Evolutionary conservation across 2,888 invertebrate species (phyloP).

Genomic region (Dorcus hopei): DNA sequence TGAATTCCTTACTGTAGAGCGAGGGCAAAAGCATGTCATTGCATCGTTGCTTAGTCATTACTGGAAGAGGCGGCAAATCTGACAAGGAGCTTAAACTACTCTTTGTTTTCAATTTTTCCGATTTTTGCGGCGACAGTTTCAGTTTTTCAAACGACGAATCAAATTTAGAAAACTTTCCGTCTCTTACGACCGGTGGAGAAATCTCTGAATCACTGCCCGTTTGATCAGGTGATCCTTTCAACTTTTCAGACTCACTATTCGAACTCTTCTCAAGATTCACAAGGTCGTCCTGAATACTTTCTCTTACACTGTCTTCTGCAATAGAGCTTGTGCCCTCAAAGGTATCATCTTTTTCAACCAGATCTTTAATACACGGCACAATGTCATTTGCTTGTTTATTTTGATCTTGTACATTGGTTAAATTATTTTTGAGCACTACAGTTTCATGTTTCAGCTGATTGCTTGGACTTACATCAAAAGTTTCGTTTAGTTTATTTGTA

Average conservation of each 20-base stretch:
- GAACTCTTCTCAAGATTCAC: too few relatives aligned
- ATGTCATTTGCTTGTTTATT: too few relatives aligned
- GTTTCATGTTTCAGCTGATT: background rate
- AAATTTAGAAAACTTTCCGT: slow-evolving; percentile 23
- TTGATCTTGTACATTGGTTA: too few relatives aligned
- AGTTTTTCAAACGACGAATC: slow-evolving; percentile 21
- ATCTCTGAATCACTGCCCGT: slow-evolving; percentile 19
- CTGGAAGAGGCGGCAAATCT: slow-evolving; percentile 41
- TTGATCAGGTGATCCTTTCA: slow-evolving; percentile 6
- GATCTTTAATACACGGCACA: too few relatives aligned
- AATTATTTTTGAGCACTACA: too few relatives aligned
- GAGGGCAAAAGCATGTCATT: slow-evolving; percentile 42
- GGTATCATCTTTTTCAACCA: too few relatives aligned
- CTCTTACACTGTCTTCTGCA: background rate
- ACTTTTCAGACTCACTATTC: background rate
- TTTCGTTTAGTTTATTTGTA: slow-evolving; percentile 22
- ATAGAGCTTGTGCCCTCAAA: too few relatives aligned
- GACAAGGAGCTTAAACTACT: slow-evolving; percentile 36
- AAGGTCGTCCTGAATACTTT: background rate
- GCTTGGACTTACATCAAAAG: slow-evolving; percentile 27
- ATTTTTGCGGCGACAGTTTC: slow-evolving; percentile 30
- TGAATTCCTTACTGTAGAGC: slow-evolving; percentile 43
- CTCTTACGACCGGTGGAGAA: slow-evolving; percentile 28
- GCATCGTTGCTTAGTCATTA: slow-evolving; percentile 36
- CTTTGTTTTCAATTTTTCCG: slow-evolving; percentile 38